Conservation (phyloP, 2,888 invertebrate genomes). For the Blastobasis lacticolella region DNA sequence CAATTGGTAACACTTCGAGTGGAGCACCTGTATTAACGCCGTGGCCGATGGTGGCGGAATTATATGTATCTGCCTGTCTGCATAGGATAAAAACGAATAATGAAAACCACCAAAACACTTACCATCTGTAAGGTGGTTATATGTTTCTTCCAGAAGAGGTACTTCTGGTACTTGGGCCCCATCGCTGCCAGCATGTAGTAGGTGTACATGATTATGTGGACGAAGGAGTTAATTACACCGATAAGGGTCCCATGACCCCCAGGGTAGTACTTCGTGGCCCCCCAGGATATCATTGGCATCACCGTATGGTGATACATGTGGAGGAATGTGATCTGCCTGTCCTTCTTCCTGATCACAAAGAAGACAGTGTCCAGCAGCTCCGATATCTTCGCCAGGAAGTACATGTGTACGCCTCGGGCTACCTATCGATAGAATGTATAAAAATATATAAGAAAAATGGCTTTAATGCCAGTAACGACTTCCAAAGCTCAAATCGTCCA, state of each 20-base stretch:
- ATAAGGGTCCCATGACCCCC: constrained; percentile 95
- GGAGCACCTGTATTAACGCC: no score
- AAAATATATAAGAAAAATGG: background rate
- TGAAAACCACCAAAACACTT: constrained; percentile 28
- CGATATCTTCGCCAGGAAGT: constrained; percentile 91
- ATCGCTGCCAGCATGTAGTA: constrained; percentile 93
- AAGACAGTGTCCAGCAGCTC: constrained; percentile 94
- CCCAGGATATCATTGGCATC: constrained; percentile 96
- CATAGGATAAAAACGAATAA: background rate
- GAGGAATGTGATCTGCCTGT: constrained; percentile 90
- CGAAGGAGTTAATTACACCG: constrained; percentile 92
- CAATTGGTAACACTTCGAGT: no score
- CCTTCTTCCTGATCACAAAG: constrained; percentile 94
- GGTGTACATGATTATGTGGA: constrained; percentile 95
- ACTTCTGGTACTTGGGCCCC: constrained; percentile 90
- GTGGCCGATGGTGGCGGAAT: no score
- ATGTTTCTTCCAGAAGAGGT: constrained; percentile 95
- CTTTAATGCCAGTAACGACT: no score
- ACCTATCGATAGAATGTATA: constrained; percentile 46
- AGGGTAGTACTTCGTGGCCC: constrained; percentile 88
- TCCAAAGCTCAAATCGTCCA: no score
- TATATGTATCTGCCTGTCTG: no score
- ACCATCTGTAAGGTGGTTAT: constrained; percentile 94
- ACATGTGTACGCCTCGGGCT: constrained; percentile 85
- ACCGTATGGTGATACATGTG: constrained; percentile 96